Base-by-base conservation (phyloP, 1,140 invertebrate genomes). In the Teleopsis dalmanni region DNA sequence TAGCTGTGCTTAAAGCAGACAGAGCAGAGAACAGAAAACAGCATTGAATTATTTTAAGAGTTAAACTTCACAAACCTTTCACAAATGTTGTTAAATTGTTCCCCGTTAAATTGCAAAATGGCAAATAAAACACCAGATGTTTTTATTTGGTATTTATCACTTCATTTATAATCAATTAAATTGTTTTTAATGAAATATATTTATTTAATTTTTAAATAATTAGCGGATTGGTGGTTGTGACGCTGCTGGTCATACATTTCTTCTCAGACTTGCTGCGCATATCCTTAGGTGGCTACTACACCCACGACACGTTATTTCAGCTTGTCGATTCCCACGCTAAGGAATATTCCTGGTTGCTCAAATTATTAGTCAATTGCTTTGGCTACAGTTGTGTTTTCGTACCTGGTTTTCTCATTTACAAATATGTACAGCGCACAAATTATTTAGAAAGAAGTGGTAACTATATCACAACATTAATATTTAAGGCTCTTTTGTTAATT, bases 341-440 rank as follows among this genome's bases (percentile, higher is more conserved):
- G 40, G 71, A 76, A 41, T 81, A 85, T 55, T 81, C 74, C 58
- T 95, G 91, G 91, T 58, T 91, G 7, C 75, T 91, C 52, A 77
- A 84, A 54, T 75, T 88, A 31, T 61, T 80, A 71, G 66, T 88
- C 14, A 97, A 95, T 71, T 74, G 91, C 35, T 75, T 91, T 27
- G 90, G 91, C n/a, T 97, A 97, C 74, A 80, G 81, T 3, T 90
- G 88, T 22, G 77, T 96, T 51, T 79, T 95, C 66, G 69, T 95
- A 42, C 93, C 93, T 9, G 90, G 87, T 33, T 87, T 81, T 62
- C 65, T 95, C 11, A 77, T 95, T 36, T 87, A 89, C 59, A 85
- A 85, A 71, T 93, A 93, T 73, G 77, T 93, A 7, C 78, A 82
- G 40, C 80, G 79, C 57, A 84, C 77, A 14, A 87, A 88, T 56